phyloP scores from a whole-genome alignment of 1,140 invertebrate genomes.

The Lysiphlebus fabarum region DNA sequence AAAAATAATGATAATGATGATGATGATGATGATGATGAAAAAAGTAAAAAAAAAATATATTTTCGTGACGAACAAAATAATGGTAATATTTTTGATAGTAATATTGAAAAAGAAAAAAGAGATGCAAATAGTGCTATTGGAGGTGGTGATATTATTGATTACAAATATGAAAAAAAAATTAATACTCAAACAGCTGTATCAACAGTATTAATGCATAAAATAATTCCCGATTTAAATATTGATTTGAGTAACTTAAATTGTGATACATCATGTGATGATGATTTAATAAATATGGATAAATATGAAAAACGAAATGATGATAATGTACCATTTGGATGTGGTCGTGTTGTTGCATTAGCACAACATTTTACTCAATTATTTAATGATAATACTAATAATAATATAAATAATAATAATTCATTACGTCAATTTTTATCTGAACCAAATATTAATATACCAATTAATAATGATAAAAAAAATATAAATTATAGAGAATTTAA shows the following conservation, averaged over 20 bases:
- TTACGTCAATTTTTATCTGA: constrained; percentile 45
- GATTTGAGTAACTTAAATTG: constrained; percentile 46
- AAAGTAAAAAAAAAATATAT: too few relatives aligned
- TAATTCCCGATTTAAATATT: constrained; percentile 44
- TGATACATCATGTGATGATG: constrained; percentile 49
- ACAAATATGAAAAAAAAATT: constrained; percentile 6
- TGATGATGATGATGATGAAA: too few relatives aligned
- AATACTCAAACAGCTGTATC: constrained; percentile 18
- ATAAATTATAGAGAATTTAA: constrained; percentile 29
- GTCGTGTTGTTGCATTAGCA: constrained; percentile 61
- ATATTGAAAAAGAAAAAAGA: neutral
- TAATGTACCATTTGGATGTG: constrained; percentile 58
- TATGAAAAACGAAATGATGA: constrained; percentile 65
- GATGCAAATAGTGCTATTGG: neutral
- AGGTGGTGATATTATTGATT: constrained; percentile 11
- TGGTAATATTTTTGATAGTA: constrained; percentile 17
- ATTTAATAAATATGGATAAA: constrained; percentile 48
- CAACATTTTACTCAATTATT: constrained; percentile 59
- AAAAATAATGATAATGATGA: too few relatives aligned
- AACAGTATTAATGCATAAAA: constrained; percentile 28
- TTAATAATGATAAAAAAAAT: constrained; percentile 23
- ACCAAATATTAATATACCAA: constrained; percentile 42
- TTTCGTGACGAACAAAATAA: neutral
- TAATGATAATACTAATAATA: constrained; percentile 48
- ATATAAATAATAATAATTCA: constrained; percentile 32